Base-by-base conservation (phyloP, 2,888 invertebrate species). In the Luperina testacea region DNA sequence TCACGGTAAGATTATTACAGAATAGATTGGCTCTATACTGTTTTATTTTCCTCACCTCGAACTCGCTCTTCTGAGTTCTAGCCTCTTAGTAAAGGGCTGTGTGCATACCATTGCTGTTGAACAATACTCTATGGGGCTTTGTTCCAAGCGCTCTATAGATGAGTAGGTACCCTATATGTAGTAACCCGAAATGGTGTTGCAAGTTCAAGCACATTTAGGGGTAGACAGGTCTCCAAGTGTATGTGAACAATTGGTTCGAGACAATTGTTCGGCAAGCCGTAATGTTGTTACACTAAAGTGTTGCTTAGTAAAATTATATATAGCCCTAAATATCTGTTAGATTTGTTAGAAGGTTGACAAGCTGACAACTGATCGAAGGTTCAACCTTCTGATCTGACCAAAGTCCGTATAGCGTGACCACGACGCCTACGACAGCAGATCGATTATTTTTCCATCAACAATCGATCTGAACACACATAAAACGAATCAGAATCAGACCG, bases 71-170 rank as follows among this genome's bases (percentile, higher is more conserved):
- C 20, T n/a, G 67, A 70, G 63, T 61, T 63, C 11, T 45, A 0
- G 24, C 8, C 11, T 17, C 57, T 0, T 76, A 80, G 89, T 89
- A 78, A 32, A 17, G 59, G 11, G 20, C 32, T 45, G 59, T 73
- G 63, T 77, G 77, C 81, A 78, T 88, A 82, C 84, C 81, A 88
- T 74, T 72, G 75, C 81, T 75, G 85, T 64, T 65, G 78, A 86
- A 90, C 89, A 90, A 88, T 90, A 82, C 87, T 83, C 81, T 82
- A 89, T 82, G 78, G 71, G 67, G 79, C 90, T 89, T 90, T 90
- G 90, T 90, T 88, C 81, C 59, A 77, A 75, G 65, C 70, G 73
- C 75, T 83, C 73, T 76, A 87, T 79, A 75, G 75, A 75, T 68
- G 80, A 78, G 64, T 75, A 73, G 74, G 64, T 64, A 48, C 82